Evolutionary conservation across 2,888 invertebrate species (phyloP), one percentile per base, ranked within the genome.

Genomic region (Microdon myrmicae): DNA sequence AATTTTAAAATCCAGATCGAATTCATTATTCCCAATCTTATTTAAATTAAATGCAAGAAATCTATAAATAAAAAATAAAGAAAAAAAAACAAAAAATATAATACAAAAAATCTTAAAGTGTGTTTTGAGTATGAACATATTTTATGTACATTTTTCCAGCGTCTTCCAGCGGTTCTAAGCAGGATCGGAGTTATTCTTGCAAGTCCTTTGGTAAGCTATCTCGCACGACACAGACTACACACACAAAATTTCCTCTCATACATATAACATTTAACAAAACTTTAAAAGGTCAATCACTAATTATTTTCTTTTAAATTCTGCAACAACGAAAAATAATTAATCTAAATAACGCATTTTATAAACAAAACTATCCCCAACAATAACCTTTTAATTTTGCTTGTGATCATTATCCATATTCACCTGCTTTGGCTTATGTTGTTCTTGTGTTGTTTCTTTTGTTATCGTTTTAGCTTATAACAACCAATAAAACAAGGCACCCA

Each of bases 141-240:
- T 78, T 76, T 79, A 74, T 80, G 75, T 80, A 79, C 74, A 79
- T 79, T 79, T 85, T 87, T 90, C 83, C 92, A 92, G 92, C 92
- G 92, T 85, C 90, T 92, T 85, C 92, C 92, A 85, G 92, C 92
- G 86, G 92, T 92, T 84, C 90, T 92, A 87, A 92, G 90, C 90
- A 89, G 92, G 88, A 92, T 92, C 89, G 92, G 92, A 89, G 90
- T 92, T 84, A 90, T 92, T 87, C 90, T 92, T 89, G 92, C 92
- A 88, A 92, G 90, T 88, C 92, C 92, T 84, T 87, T 92, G 92
- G 92, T 92, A 92, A 92, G 92, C 84, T 77, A 78, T 75, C 71
- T 81, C 80, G 73, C 75, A 77, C 73, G 71, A 71, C 68, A 61
- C 48, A 49, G 67, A 44, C 31, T 28, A 37, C 13, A 54, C 16